These are phyloP conservation scores for Troilus luridus DNA, from an alignment of 2,888 invertebrate genomes.

Conservation along the genomic window DNA sequence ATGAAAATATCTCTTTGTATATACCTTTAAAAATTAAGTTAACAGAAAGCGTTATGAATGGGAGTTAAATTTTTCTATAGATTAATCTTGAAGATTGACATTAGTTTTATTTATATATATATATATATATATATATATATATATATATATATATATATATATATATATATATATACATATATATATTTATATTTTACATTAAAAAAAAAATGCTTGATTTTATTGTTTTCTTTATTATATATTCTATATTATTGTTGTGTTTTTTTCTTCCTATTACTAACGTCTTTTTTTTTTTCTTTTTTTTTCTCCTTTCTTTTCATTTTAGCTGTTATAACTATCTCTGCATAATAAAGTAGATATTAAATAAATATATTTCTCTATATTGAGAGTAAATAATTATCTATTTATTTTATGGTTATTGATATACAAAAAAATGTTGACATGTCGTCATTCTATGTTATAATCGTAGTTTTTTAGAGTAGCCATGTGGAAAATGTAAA, in stretches of 20 bases:
- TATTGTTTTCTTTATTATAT: background rate
- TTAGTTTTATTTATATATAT: background rate
- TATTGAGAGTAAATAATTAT: background rate
- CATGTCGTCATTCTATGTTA: background rate
- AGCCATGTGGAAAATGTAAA: background rate
- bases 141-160: too few species aligned
- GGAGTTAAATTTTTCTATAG: conserved; percentile 23
- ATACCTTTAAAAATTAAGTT: conserved; percentile 46
- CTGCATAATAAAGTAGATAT: conserved; percentile 17
- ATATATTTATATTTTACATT: background rate
- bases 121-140: too few species aligned
- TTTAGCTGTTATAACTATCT: background rate
- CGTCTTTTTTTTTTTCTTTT: background rate
- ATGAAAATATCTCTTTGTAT: conserved; percentile 67
- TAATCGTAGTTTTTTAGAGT: background rate
- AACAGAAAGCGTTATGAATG: conserved; percentile 37
- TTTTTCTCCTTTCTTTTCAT: background rate
- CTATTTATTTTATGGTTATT: background rate
- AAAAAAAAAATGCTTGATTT: background rate
- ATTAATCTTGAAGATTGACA: background rate
- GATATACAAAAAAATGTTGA: background rate
- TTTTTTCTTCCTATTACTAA: conserved; percentile 31
- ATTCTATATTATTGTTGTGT: background rate
- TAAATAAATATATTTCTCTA: conserved; percentile 4
- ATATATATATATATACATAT: too few species aligned